Evolutionary conservation across 2,797 vertebrate species (phyloP).

Genomic region (Sebastes goodei): DNA sequence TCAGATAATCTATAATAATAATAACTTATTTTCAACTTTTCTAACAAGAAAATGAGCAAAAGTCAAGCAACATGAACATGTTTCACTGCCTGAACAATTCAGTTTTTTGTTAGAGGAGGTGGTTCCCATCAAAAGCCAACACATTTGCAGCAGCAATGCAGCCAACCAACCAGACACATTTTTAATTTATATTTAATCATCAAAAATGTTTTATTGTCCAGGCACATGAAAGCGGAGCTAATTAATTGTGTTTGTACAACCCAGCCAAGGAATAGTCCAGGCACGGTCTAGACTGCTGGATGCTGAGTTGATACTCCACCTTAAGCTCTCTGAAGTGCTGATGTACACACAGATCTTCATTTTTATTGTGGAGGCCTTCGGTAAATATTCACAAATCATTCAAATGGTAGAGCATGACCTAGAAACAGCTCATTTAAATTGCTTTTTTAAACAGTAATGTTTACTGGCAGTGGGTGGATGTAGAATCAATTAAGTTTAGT

Average conservation of each 20-base stretch:
- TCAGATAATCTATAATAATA: background rate
- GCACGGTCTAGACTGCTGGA: background rate
- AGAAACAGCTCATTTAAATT: background rate
- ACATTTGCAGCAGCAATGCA: background rate
- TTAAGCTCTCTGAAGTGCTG: background rate
- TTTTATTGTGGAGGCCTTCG: background rate
- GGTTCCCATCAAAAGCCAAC: background rate
- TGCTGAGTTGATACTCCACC: background rate
- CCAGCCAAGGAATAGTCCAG: background rate
- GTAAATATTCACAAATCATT: slow-evolving; percentile 8
- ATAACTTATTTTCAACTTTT: background rate
- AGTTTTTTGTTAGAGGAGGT: background rate
- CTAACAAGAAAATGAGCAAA: background rate
- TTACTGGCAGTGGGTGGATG: background rate
- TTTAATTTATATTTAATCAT: slow-evolving; percentile 12
- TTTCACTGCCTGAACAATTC: background rate
- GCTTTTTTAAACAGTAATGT: slow-evolving; percentile 9
- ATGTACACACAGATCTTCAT: background rate
- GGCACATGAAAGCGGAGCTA: slow-evolving; percentile 1
- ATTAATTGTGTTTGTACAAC: slow-evolving; percentile 12
- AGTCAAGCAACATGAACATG: background rate
- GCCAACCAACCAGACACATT: background rate
- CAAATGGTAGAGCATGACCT: background rate
- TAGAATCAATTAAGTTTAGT: slow-evolving; percentile 10
- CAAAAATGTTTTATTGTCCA: slow-evolving; percentile 2